Evolutionary conservation across 92 coral and sea anemone species (phyloP), one percentile per base, ranked within the genome.

Genomic region (Nematostella vectensis): DNA sequence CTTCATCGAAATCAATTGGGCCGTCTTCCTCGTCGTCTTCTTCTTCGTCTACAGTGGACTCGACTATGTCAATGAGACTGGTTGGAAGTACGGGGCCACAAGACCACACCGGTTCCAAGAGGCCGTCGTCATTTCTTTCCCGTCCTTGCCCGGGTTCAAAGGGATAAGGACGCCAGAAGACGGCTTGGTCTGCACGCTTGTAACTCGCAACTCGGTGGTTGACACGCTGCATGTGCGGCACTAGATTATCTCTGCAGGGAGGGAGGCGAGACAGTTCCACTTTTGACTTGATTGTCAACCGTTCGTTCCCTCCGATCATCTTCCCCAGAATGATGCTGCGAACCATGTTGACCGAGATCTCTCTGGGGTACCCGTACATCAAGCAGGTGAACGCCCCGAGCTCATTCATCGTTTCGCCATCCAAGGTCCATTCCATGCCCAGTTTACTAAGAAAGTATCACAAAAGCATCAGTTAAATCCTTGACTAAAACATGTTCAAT

Each of bases 21-120:
- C 37, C 61, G 11, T 27, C 37, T 55, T 55, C 61, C 18, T 27
- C 21, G 15, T 55, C 45, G 16, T 16, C 23, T 23, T 16, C 23
- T 17, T 27, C 42, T 29, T 29, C 61, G 17, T 2, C 61, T 1
- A 0, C 44, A 2, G 61, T 55, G 1, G 8, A 1, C 44, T 57
- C 68, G 12, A 66, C 8, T 30, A 74, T 31, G 62, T 74, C 74
- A 66, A 74, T 28, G 40, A 67, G 68, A 49, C 68, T 27, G 11
- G 69, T 50, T 26, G 75, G 69, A 37, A 67, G 69, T 29, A 66
- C 39, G 13, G 62, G 81, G 23, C 69, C 42, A 39, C 68, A 29
- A 10, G 55, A 56, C 81, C 75, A 74, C 64, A 74, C 43, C 25
- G 81, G 81, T 63, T 74, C 69, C 19, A 74, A 40, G 43, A 58